phyloP scores from a whole-genome alignment of 2,888 invertebrate species.

The Leptinotarsa juncta region DNA sequence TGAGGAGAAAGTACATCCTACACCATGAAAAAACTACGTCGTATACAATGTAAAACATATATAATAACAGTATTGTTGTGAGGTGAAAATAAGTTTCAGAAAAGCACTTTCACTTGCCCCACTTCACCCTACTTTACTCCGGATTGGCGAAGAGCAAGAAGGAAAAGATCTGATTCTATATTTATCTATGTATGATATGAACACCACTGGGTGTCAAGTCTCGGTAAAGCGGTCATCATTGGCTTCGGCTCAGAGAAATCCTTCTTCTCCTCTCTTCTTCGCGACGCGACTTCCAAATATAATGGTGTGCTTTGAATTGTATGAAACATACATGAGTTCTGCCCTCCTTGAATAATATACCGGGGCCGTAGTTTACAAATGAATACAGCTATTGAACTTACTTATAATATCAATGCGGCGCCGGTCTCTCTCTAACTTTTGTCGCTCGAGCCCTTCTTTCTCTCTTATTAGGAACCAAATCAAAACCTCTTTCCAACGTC shows the following conservation, averaged over 20 bases:
- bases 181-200: slow-evolving; percentile 48
- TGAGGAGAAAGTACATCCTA: no score
- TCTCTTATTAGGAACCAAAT: slow-evolving; percentile 65
- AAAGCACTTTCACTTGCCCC: slow-evolving; percentile 31
- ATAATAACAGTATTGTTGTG: no score
- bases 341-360: slow-evolving; percentile 66
- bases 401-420: slow-evolving; percentile 77
- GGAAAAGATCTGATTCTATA: slow-evolving; percentile 37
- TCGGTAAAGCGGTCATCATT: slow-evolving; percentile 47
- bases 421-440: slow-evolving; percentile 52
- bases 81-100: background rate
- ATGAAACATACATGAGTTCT: slow-evolving; percentile 72
- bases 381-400: slow-evolving; percentile 79
- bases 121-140: slow-evolving; percentile 30
- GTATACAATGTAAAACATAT: no score
- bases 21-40: no score
- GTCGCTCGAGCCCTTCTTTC: slow-evolving; percentile 57
- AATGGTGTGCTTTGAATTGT: slow-evolving; percentile 70
- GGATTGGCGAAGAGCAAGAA: slow-evolving; percentile 30
- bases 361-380: slow-evolving; percentile 73
- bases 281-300: slow-evolving; percentile 63
- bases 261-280: slow-evolving; percentile 51
- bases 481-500: slow-evolving; percentile 68
- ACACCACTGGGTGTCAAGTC: slow-evolving; percentile 41
- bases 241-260: slow-evolving; percentile 54